Conservation (phyloP, 2,888 invertebrate species). For the Clostera curtula region DNA sequence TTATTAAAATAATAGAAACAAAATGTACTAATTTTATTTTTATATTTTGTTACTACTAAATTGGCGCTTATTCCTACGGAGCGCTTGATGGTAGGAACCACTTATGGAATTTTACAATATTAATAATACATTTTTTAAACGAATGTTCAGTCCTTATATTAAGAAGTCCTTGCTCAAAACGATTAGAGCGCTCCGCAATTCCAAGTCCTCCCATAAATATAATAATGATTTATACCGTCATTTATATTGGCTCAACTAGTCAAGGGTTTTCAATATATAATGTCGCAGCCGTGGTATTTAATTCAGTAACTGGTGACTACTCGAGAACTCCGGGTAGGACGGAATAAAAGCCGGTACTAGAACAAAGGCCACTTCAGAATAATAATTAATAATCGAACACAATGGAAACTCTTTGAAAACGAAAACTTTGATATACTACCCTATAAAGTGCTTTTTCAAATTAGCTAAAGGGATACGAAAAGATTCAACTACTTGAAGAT, state of each 20-base stretch:
- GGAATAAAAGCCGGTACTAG: constrained; percentile 36
- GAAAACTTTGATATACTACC: constrained; percentile 29
- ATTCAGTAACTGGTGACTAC: constrained; percentile 33
- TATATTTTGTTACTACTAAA: no score
- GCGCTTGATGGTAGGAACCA: no score
- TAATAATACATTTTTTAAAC: no score
- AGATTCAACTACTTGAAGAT: not conserved
- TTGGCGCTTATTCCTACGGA: no score
- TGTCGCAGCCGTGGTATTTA: constrained; percentile 24
- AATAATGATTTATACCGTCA: constrained; percentile 49
- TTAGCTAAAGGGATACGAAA: constrained; percentile 8
- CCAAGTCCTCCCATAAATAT: constrained; percentile 41
- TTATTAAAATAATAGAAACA: no score
- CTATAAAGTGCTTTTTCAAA: constrained; percentile 16
- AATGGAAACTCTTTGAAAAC: constrained; percentile 39
- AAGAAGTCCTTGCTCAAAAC: no score
- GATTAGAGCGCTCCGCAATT: constrained; percentile 49
- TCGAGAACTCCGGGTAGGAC: constrained; percentile 31
- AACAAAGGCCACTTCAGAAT: constrained; percentile 45
- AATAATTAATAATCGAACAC: constrained; percentile 58
- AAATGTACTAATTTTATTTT: no score
- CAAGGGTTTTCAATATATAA: constrained; percentile 34
- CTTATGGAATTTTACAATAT: no score
- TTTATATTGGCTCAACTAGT: constrained; percentile 31
- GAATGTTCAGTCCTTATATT: no score